Evolutionary conservation across 35 echinoderm and acorn worm genomes (phyloP), one percentile per base, ranked within the genome.

Genomic region (Heliocidaris erythrogramma): DNA sequence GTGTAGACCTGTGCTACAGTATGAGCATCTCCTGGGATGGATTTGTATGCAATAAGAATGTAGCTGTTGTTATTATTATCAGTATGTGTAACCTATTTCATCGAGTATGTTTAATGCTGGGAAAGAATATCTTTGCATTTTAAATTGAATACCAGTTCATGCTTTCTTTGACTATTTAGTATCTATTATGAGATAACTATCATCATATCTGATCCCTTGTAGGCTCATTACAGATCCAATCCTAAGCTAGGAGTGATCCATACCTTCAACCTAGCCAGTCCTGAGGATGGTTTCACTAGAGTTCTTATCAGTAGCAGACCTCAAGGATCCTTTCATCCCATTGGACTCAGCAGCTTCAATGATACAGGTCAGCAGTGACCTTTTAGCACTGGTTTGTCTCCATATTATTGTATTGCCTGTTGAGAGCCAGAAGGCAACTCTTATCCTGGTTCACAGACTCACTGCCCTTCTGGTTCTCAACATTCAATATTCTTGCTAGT

Each of bases 171-270:
- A 42, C 35, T 42, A 42, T 42, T 42, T 42, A 42, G 35, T 42
- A 42, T 42, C n/a, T 53, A 53, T 56, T 56, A 56, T 56, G 7
- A 56, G 52, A 56, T 56, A 12, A 14, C 52, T 56, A 56, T 56
- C 52, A 56, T 56, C 2, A 56, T 56, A 56, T 12, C 52, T 14
- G 9, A 56, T 56, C 10, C 16, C 7, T n/a, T 24, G 14, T 31
- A 89, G 87, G 14, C 31, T 24, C 10, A 89, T 13, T 89, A 32
- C 87, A 89, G 87, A 89, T 16, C 87, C 12, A 89, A 89, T 89
- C 87, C 31, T 48, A 32, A 24, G 31, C 30, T 48, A 47, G 87
- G 87, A 47, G 31, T 48, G 31, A 89, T 89, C 18, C 87, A 48
- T 32, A 48, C 87, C 9, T 89, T 47, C 18, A 89, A 89, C 29